Evolutionary conservation across 2,888 invertebrate species (phyloP).

Genomic region (Pharmacophagus antenor): DNA sequence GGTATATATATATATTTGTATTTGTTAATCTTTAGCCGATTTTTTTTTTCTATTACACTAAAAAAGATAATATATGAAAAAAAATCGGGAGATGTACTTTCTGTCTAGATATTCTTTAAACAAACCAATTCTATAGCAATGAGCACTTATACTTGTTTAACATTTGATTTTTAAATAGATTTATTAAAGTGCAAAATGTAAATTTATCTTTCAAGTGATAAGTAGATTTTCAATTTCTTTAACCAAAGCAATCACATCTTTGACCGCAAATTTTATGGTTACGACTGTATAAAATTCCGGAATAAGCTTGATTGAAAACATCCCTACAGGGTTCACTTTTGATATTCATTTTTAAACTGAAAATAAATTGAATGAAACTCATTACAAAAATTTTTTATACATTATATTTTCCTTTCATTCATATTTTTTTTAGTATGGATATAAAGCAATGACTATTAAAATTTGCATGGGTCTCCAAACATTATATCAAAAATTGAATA

Average conservation of each 20-base stretch:
- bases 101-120: no score
- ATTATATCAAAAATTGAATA: no score
- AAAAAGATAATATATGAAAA: no score
- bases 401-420: no score
- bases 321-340: conserved; percentile 5
- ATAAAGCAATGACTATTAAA: background rate
- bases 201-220: background rate
- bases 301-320: conserved; percentile 19
- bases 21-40: no score
- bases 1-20: no score
- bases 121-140: no score
- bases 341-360: background rate
- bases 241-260: conserved; percentile 13
- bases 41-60: no score
- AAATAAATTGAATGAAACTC: background rate
- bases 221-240: conserved; percentile 5
- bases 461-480: no score
- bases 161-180: no score
- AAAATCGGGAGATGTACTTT: no score
- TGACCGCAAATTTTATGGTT: conserved; percentile 15
- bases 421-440: background rate
- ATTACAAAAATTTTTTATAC: background rate
- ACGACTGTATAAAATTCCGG: conserved; percentile 11
- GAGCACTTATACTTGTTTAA: no score
- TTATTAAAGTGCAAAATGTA: background rate